Base-by-base conservation (phyloP, 1,140 invertebrate genomes). In the Mylabris phalerata region DNA sequence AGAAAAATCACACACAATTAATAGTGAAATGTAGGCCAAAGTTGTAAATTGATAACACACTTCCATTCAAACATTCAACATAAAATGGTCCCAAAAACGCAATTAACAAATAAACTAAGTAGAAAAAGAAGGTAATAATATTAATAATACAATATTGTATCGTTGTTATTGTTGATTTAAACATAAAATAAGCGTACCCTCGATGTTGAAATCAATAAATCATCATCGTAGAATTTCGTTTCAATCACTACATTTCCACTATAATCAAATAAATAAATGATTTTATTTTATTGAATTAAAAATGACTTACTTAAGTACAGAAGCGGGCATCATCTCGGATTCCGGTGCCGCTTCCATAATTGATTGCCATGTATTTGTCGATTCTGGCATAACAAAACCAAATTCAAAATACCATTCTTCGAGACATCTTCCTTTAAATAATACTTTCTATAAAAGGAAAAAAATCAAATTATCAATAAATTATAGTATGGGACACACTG, bases 341-440 rank as follows among this genome's bases (percentile, higher is more conserved):
- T 99, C 96, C 3, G 97, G 96, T 0, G 98, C 97, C 40, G 97
- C 95, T 79, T 98, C 94, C 66, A 99, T 97, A 13, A 95, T 80
- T 57, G 91, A 96, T 75, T 98, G 95, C 98, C 98, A 99, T 3
- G 96, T 98, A 76, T 99, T 99, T 44, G 95, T 98, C 13, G 96
- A 98, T 67, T 95, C 95, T 13, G 95, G 92, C 70, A 98, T 98
- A 1, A 99, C 96, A 78, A 95, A 98, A 42, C 98, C 98, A 85
- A 99, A 98, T 73, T 99, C 95, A 77, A 99, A 99, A 75, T 91
- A 93, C 97, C 97, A 99, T 78, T 99, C 95, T 80, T 95, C 91
- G 62, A 93, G 78, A 69, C 88, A 90, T 55, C 88, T 79, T 1
- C 88, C 89, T 73, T 89, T 89, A 72, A 89, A 89, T 32, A 88